Evolutionary conservation across 2,113 vertebrate species (phyloP).

Genomic region (Melanerpes aurifrons): DNA sequence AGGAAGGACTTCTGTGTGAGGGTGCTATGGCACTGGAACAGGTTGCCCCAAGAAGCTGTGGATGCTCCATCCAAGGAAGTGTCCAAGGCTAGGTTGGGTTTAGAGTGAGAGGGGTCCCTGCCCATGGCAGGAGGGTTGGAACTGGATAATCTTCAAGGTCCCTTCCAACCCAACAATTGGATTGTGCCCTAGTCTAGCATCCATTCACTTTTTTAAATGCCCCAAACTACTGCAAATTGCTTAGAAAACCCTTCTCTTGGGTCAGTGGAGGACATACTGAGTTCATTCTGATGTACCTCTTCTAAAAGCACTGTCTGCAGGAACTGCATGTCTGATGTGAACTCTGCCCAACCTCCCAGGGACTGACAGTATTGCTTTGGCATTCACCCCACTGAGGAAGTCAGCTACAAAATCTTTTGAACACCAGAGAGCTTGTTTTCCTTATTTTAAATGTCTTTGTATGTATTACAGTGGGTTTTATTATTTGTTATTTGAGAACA

Average conservation of each 20-base stretch:
- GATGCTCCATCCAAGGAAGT: neutral
- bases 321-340: neutral
- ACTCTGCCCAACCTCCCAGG: neutral
- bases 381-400: neutral
- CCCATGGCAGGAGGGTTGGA: neutral
- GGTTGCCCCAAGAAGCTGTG: neutral
- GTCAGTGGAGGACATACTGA: neutral
- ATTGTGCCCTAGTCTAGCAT: neutral
- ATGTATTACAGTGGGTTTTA: neutral
- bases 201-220: neutral
- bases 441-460: neutral
- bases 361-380: neutral
- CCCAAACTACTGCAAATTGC: neutral
- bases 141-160: neutral
- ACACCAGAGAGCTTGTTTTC: accelerated
- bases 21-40: neutral
- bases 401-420: neutral
- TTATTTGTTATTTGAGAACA: neutral
- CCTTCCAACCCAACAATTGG: neutral
- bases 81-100: neutral
- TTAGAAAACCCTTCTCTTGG: neutral
- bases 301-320: neutral
- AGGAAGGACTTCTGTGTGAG: too few relatives aligned
- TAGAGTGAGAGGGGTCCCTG: neutral
- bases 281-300: neutral